phyloP scores from a whole-genome alignment of 2,888 invertebrate species.

The Geophilus truncorum region DNA sequence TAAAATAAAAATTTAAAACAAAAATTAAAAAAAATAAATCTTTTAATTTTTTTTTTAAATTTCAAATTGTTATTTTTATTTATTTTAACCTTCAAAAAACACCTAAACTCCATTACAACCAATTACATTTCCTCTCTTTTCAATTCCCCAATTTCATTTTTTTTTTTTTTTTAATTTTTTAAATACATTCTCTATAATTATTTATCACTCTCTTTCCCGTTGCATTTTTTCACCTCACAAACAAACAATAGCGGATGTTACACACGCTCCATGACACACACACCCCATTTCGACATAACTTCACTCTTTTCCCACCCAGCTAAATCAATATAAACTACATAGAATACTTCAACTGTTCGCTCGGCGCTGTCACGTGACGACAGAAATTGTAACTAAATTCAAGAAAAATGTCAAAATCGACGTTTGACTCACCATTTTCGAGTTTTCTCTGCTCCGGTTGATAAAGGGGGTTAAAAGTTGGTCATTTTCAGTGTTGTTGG shows the following conservation, averaged over 20 bases:
- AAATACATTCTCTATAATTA: too few relatives aligned
- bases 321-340: neutral
- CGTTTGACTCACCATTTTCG: neutral
- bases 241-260: neutral
- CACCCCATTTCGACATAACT: neutral
- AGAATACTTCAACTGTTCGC: too few relatives aligned
- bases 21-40: too few relatives aligned
- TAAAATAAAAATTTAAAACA: too few relatives aligned
- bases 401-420: too few relatives aligned
- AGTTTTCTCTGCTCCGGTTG: neutral
- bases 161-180: neutral
- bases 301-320: neutral
- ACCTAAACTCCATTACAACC: too few relatives aligned
- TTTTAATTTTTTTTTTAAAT: too few relatives aligned
- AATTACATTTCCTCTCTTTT: neutral
- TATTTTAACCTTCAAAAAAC: too few relatives aligned
- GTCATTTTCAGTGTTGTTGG: neutral
- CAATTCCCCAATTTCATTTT: neutral
- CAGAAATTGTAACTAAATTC: too few relatives aligned
- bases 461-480: neutral
- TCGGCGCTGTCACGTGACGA: too few relatives aligned
- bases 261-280: neutral
- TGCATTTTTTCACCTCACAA: neutral
- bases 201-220: neutral
- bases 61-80: too few relatives aligned